Evolutionary conservation across 1,140 invertebrate genomes (phyloP).

Genomic region (Wasmannia auropunctata): DNA sequence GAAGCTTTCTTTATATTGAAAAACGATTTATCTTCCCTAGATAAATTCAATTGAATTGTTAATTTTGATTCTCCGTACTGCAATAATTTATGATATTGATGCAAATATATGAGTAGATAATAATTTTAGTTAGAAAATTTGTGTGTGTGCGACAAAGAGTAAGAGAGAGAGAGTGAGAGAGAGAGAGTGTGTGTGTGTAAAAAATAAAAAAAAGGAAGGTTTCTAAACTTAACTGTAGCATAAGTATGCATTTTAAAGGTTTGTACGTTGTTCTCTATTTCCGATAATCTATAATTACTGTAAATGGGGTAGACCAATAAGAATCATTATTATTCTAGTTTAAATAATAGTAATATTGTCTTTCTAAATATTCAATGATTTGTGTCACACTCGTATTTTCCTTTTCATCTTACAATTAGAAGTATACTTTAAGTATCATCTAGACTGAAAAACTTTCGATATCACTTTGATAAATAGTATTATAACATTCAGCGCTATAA

Average conservation of each 20-base stretch:
- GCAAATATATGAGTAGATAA: not conserved
- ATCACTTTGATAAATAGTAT: constrained; percentile 7
- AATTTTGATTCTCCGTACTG: not conserved
- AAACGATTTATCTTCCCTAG: not conserved
- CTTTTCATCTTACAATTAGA: constrained; percentile 32
- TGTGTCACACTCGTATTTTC: not conserved
- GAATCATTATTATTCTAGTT: not conserved
- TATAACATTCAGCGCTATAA: constrained; percentile 27
- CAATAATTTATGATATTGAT: constrained; percentile 19
- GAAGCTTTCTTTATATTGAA: not conserved
- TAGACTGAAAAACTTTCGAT: constrained; percentile 25
- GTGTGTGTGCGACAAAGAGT: not conserved
- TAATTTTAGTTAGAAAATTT: not conserved
- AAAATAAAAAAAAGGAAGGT: not conserved
- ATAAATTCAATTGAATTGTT: constrained; percentile 32
- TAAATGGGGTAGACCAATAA: not conserved
- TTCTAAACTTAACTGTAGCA: not conserved
- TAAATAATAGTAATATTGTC: not conserved
- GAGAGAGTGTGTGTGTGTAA: not conserved
- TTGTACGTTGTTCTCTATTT: not conserved
- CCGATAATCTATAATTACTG: not conserved
- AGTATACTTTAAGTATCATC: constrained; percentile 1
- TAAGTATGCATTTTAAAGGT: not conserved
- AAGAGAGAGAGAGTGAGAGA: not conserved
- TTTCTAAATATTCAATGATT: not conserved